Conservation (phyloP, 2,113 vertebrate species). For the Balaeniceps rex region DNA sequence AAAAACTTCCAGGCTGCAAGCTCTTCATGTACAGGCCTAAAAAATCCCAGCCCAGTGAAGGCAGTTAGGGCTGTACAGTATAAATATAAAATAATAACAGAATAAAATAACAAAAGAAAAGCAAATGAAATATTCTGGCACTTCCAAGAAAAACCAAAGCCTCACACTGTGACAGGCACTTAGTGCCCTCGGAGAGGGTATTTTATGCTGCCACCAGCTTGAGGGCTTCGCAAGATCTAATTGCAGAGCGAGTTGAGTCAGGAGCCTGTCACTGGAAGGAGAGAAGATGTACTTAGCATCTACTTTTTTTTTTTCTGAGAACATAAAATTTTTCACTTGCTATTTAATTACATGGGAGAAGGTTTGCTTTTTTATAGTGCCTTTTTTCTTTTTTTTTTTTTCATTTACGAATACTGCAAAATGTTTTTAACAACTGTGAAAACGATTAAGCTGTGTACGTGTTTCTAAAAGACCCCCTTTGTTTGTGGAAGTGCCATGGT, state of each 20-base stretch:
- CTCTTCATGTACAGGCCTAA: neutral
- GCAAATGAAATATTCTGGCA: neutral
- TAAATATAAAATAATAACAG: neutral
- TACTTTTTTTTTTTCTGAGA: neutral
- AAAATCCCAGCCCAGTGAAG: neutral
- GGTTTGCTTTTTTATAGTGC: neutral
- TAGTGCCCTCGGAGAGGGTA: neutral
- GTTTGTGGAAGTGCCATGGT: neutral
- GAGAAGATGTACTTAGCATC: neutral
- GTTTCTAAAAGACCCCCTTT: neutral
- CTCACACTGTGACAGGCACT: neutral
- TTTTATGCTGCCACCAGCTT: neutral
- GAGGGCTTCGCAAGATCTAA: neutral
- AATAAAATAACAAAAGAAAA: neutral
- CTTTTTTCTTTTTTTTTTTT: neutral
- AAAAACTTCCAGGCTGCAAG: neutral
- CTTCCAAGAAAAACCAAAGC: neutral
- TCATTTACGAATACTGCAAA: neutral
- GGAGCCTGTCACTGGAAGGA: neutral
- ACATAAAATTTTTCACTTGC: neutral
- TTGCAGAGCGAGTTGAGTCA: neutral
- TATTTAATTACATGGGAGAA: neutral
- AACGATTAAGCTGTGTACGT: neutral
- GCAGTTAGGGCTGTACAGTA: neutral
- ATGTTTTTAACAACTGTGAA: neutral